Conservation (phyloP, 1,140 invertebrate genomes). For the Drosophila athabasca region DNA sequence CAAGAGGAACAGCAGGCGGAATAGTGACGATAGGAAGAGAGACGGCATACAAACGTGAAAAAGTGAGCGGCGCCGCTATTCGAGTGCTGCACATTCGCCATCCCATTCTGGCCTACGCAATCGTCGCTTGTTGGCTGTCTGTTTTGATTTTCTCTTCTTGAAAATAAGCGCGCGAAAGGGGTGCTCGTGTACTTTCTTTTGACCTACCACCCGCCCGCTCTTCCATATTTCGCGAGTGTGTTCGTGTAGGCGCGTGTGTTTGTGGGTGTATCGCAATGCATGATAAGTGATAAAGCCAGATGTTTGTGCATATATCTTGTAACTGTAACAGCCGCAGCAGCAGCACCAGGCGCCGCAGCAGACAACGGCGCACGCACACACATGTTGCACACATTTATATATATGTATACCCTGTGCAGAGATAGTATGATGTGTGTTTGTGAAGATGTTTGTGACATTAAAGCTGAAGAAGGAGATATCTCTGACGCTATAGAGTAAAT, state of each 20-base stretch:
- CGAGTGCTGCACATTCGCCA: not conserved
- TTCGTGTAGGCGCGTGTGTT: not conserved
- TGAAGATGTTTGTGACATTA: too few relatives aligned
- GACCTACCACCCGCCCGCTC: slow-evolving; percentile 21
- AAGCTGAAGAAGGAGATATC: too few relatives aligned
- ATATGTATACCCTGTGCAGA: slow-evolving; percentile 2
- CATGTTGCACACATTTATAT: slow-evolving; percentile 67
- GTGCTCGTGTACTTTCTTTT: slow-evolving; percentile 80
- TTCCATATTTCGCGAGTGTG: slow-evolving; percentile 7
- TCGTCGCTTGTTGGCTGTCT: slow-evolving; percentile 54
- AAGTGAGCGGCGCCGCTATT: slow-evolving; percentile 43
- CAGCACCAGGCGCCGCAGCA: slow-evolving; percentile 4
- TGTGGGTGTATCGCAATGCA: slow-evolving; percentile 61
- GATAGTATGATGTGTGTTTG: too few relatives aligned
- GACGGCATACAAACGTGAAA: slow-evolving; percentile 42
- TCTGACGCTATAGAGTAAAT: too few relatives aligned
- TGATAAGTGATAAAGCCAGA: slow-evolving; percentile 70
- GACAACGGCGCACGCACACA: slow-evolving; percentile 35
- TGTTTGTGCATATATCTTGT: slow-evolving; percentile 57
- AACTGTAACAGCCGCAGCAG: slow-evolving; percentile 39
- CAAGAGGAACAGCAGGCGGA: slow-evolving; percentile 24
- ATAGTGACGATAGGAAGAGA: slow-evolving; percentile 22
- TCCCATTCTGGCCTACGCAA: slow-evolving; percentile 47
- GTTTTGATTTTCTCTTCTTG: slow-evolving; percentile 79
- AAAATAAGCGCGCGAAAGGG: slow-evolving; percentile 79